Evolutionary conservation across 2,797 vertebrate genomes (phyloP).

Genomic region (Chelon auratus): DNA sequence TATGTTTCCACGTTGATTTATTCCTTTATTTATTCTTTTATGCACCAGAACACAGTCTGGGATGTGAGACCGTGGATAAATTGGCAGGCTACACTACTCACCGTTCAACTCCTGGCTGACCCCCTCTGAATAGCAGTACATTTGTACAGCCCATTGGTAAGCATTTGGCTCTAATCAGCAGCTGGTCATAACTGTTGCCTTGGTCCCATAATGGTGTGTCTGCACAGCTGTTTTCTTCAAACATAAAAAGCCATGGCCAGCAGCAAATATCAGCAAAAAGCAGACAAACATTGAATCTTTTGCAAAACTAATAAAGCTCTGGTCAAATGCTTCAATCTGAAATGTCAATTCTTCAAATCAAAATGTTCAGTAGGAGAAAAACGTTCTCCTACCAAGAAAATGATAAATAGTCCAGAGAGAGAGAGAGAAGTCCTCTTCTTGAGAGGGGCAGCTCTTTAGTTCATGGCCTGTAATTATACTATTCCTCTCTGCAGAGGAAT

Average conservation of each 20-base stretch:
- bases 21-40: conserved; percentile 10
- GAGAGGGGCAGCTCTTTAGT: conserved; percentile 30
- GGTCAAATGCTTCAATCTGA: background rate
- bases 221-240: conserved; percentile 19
- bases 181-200: conserved; percentile 45
- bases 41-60: conserved; percentile 27
- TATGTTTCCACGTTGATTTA: too few species aligned
- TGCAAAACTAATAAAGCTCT: background rate
- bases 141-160: conserved; percentile 52
- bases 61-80: conserved; percentile 18
- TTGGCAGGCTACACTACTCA: conserved; percentile 30
- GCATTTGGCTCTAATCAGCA: conserved; percentile 35
- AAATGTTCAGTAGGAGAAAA: conserved; percentile 7
- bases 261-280: conserved; percentile 6
- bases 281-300: conserved; percentile 18
- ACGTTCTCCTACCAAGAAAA: conserved; percentile 33
- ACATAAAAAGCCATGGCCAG: conserved; percentile 29
- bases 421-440: conserved; percentile 18
- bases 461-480: conserved; percentile 78
- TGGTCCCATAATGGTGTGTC: conserved; percentile 37
- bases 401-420: conserved; percentile 52
- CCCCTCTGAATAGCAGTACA: conserved; percentile 39
- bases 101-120: conserved; percentile 50
- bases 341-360: conserved; percentile 9
- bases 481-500: conserved; percentile 67